Evolutionary conservation across 2,888 invertebrate species (phyloP).

Genomic region (Melinopterus prodromus): DNA sequence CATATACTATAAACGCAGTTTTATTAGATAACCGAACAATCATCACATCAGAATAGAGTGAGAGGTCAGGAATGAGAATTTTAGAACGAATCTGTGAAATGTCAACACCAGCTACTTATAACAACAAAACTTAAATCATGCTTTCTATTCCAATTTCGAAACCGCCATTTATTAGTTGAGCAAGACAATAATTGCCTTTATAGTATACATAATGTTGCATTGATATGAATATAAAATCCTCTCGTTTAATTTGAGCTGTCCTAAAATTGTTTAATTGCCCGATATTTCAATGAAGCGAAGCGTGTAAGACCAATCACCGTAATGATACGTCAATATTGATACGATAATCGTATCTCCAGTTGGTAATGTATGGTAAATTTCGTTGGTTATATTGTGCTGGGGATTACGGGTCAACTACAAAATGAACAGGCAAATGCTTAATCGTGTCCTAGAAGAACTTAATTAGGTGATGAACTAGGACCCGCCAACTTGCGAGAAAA

Average conservation of each 20-base stretch:
- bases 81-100: not conserved
- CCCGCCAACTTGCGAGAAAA: no score
- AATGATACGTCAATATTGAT: not conserved
- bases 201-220: not conserved
- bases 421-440: not conserved
- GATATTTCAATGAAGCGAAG: not conserved
- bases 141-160: not conserved
- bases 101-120: slow-evolving; percentile 4
- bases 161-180: not conserved
- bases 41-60: not conserved
- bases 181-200: not conserved
- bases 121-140: not conserved
- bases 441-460: not conserved
- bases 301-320: not conserved
- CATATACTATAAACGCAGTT: not conserved
- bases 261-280: not conserved
- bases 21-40: not conserved
- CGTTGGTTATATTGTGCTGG: not conserved
- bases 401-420: not conserved
- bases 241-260: not conserved
- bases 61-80: not conserved
- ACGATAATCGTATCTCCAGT: not conserved
- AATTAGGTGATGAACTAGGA: not conserved
- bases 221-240: not conserved
- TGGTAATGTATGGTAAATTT: not conserved